These are phyloP conservation scores for Lepidothrix coronata DNA, from an alignment of 2,113 vertebrate species.

Conservation along the genomic window DNA sequence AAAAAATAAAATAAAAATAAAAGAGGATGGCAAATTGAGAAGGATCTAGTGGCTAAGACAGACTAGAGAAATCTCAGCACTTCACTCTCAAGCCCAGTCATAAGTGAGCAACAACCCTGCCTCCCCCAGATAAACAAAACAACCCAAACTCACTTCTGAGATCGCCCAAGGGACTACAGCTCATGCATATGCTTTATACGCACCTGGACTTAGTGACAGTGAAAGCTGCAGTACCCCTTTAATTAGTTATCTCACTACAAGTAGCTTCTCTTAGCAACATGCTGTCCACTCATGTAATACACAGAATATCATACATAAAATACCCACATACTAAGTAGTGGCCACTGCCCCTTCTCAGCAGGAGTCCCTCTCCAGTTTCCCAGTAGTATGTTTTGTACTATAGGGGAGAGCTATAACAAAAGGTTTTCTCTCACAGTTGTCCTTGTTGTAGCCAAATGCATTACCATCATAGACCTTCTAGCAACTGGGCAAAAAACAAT, in stretches of 20 bases:
- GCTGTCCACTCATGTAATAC: neutral
- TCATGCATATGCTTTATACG: neutral
- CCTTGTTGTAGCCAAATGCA: neutral
- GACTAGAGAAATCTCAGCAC: neutral
- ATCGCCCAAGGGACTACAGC: neutral
- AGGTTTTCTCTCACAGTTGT: neutral
- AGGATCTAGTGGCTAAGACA: rapidly evolving
- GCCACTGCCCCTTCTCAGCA: neutral
- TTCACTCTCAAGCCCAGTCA: neutral
- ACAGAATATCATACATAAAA: neutral
- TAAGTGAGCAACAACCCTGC: neutral
- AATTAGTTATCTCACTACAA: neutral
- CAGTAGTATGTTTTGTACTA: neutral
- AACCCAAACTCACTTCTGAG: neutral
- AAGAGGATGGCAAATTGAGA: neutral
- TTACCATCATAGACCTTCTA: neutral
- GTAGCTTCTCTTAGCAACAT: neutral
- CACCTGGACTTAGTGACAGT: neutral
- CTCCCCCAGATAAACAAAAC: neutral
- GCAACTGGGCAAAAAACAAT: neutral
- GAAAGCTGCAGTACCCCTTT: neutral
- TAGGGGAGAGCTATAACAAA: neutral
- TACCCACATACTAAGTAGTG: neutral
- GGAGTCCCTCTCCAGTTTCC: neutral
- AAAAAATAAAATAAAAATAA: too few species aligned